Evolutionary conservation across 1,140 invertebrate genomes (phyloP), one percentile per base, ranked within the genome.

Genomic region (Brachionus manjavacas): DNA sequence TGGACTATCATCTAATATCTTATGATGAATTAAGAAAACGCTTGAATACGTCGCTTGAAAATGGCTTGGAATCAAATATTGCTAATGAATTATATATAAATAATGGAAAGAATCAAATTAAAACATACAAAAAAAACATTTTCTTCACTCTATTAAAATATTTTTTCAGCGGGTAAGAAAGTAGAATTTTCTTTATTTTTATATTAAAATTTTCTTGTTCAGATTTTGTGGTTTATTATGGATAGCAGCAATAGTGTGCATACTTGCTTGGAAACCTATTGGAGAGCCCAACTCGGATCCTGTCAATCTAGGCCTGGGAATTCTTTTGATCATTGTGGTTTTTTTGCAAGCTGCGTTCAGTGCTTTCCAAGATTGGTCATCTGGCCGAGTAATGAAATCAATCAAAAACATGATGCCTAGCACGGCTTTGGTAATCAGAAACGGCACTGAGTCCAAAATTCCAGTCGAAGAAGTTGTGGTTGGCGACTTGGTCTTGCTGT

Each of bases 401-500:
- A 76, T 80, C 9, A 80, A 66, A 39, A 64, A 80, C 11, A 64
- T 80, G 49, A 76, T 76, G 72, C 72, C 72, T 8, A 49, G 20
- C 25, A 97, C 95, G 89, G 97, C 96, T 25, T 94, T 94, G 83
- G 96, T 97, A 70, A 76, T 76, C 16, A 16, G 72, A 76, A 76
- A 80, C 14, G 76, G 76, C 35, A 20, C 3, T 2, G 76, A 80
- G 39, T 16, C 16, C 25, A 60, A 80, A 64, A 80, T 99, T 90
- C 91, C 97, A 39, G 97, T 97, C 0, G 91, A 95, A 78, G 95
- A 98, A 88, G 91, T 99, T 68, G 97, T 99, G 12, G 97, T 97
- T 16, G 97, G 98, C 8, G 97, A 99, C 90, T 92, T 99, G 85
- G 94, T 99, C 0, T 91, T 94, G 87, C 91, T 99, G 23, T 94